A percentile compares a stretch with the other conserved stretches of the same genome.
These are phyloP conservation scores for Euleptes europaea DNA, from an alignment of 2,113 vertebrate genomes.

Conservation along the genomic window DNA sequence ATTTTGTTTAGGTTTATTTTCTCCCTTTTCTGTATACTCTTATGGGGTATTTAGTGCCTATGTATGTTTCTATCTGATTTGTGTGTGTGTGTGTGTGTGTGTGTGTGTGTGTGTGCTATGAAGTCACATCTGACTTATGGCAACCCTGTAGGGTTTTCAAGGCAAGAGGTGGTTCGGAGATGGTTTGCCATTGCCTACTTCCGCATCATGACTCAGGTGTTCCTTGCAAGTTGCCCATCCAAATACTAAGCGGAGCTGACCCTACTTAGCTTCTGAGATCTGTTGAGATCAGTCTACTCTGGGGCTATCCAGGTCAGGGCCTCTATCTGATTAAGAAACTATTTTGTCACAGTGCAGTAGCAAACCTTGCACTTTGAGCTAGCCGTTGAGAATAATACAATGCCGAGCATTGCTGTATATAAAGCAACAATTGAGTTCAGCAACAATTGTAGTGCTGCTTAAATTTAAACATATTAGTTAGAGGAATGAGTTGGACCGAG, in stretches of 20 bases:
- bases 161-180: too few species aligned
- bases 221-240: too few species aligned
- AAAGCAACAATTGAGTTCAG: neutral
- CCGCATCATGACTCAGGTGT: too few species aligned
- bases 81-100: too few species aligned
- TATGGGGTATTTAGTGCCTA: neutral
- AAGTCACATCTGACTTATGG: too few species aligned
- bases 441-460: neutral
- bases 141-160: too few species aligned
- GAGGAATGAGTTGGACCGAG: neutral
- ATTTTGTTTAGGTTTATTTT: conserved; percentile 38
- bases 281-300: too few species aligned
- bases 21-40: conserved; percentile 1
- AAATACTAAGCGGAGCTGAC: too few species aligned
- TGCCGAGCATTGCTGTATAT: neutral
- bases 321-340: neutral
- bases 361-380: accelerated
- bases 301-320: too few species aligned
- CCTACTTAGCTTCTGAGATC: too few species aligned
- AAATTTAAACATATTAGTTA: neutral
- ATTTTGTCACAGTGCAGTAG: neutral
- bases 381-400: neutral
- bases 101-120: too few species aligned
- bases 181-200: too few species aligned
- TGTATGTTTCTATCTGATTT: neutral